These are phyloP conservation scores for Elephas maximus DNA, from an alignment of 2,113 vertebrate genomes.

Conservation along the genomic window DNA sequence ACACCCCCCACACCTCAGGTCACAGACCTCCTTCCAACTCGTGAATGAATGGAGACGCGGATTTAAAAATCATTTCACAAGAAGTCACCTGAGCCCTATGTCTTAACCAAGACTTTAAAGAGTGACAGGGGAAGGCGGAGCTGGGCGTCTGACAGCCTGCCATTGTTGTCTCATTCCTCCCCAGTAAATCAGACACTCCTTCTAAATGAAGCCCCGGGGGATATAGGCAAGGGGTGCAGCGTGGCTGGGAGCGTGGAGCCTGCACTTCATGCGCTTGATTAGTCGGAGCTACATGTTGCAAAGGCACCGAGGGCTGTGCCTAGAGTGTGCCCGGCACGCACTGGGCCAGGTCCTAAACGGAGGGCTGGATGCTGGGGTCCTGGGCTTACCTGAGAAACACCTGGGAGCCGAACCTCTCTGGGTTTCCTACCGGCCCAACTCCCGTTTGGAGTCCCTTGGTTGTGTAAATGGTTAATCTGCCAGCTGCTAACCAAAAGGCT, in stretches of 20 bases:
- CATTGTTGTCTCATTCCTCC: conserved; percentile 91
- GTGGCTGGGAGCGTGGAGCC: conserved; percentile 86
- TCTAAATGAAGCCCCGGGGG: conserved; percentile 92
- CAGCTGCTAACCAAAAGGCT: no score
- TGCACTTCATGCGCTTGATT: conserved; percentile 82
- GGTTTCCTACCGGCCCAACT: not conserved
- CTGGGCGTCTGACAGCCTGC: conserved; percentile 49
- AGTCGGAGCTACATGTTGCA: conserved; percentile 84
- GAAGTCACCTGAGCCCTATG: conserved; percentile 77
- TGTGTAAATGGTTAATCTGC: no score
- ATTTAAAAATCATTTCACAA: conserved; percentile 66
- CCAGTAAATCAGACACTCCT: conserved; percentile 94
- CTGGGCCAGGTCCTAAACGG: fast-evolving
- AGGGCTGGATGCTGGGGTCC: no score
- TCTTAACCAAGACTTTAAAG: conserved; percentile 87
- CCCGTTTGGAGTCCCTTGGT: not conserved
- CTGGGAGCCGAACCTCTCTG: fast-evolving
- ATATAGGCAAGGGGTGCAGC: conserved; percentile 87
- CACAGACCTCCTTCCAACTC: conserved; percentile 55
- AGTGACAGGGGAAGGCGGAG: conserved; percentile 79
- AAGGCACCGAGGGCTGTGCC: conserved; percentile 62
- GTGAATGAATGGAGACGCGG: not conserved
- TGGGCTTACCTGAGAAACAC: fast-evolving
- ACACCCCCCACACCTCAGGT: not conserved
- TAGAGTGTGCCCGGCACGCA: not conserved